Conservation (phyloP, 1,140 invertebrate species). For the Cherax quadricarinatus region DNA sequence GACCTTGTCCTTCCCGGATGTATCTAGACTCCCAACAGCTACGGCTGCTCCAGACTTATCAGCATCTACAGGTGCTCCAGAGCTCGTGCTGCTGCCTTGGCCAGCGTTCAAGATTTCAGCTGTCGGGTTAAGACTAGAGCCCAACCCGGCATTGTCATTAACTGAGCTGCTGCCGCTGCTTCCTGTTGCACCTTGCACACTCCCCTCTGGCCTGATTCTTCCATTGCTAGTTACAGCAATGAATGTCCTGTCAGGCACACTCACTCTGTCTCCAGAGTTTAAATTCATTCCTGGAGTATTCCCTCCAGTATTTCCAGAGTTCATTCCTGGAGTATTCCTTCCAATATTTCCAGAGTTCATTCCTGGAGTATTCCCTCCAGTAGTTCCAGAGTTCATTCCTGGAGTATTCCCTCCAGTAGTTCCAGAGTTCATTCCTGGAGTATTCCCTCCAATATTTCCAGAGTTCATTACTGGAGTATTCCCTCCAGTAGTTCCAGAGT, state of each 20-base stretch:
- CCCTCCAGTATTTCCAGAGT: background rate
- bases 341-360: too few species aligned
- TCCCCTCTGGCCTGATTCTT: background rate
- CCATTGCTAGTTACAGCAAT: background rate
- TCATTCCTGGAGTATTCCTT: background rate
- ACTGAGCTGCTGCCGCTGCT: background rate
- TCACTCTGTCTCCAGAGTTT: background rate
- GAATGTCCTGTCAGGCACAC: background rate
- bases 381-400: too few species aligned
- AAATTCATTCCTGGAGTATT: background rate
- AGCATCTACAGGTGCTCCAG: background rate
- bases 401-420: background rate
- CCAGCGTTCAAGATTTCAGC: slow-evolving; percentile 15
- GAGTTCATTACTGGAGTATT: background rate
- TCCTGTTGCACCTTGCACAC: background rate
- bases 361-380: background rate
- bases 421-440: too few species aligned
- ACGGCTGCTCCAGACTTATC: background rate
- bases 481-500: too few species aligned
- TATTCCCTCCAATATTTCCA: background rate
- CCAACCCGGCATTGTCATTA: background rate
- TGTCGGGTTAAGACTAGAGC: background rate
- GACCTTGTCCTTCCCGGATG: too few species aligned
- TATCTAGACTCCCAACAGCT: background rate
- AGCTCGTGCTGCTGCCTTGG: background rate